Conservation (phyloP, 2,797 vertebrate species). For the Ibycter americanus region DNA sequence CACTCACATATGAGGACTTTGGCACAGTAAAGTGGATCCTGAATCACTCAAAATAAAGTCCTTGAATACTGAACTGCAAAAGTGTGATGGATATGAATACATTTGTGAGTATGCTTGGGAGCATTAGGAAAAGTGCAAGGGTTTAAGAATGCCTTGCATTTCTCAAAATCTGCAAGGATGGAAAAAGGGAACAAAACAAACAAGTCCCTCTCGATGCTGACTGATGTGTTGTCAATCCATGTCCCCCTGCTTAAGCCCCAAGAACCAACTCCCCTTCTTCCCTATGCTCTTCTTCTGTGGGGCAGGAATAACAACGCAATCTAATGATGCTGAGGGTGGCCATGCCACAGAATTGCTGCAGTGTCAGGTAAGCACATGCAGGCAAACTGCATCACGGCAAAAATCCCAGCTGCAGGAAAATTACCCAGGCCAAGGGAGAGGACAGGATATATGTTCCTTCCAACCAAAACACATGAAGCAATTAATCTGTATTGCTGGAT, state of each 20-base stretch:
- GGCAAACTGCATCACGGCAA: not conserved
- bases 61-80: not conserved
- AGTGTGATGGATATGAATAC: not conserved
- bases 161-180: not conserved
- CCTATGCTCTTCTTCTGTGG: not conserved
- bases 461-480: not conserved
- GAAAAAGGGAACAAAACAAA: not conserved
- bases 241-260: not conserved
- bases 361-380: not conserved
- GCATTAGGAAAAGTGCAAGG: not conserved
- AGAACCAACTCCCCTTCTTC: not conserved
- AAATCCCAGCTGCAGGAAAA: not conserved
- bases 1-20: not conserved
- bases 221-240: not conserved
- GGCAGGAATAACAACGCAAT: rapidly evolving
- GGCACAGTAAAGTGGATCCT: not conserved
- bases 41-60: not conserved
- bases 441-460: not conserved
- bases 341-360: not conserved
- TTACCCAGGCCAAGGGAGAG: not conserved
- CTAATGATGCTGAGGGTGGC: not conserved
- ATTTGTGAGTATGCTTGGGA: not conserved
- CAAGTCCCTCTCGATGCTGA: not conserved
- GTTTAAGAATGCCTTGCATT: not conserved
- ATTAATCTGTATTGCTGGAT: not conserved